These are phyloP conservation scores for Rhynchopsitta pachyrhyncha DNA, from an alignment of 2,113 vertebrate species.

Conservation along the genomic window DNA sequence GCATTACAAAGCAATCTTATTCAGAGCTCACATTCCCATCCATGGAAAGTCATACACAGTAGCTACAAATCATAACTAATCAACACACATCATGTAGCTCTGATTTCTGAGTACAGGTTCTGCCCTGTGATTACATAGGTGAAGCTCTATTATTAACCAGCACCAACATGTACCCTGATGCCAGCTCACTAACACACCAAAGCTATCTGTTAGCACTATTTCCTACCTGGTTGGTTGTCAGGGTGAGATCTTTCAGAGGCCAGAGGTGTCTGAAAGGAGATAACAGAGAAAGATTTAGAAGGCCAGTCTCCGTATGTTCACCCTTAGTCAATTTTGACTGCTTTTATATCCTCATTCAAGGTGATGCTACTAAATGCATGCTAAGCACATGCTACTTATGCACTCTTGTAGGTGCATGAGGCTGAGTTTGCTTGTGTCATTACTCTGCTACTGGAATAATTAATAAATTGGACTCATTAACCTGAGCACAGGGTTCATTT, in stretches of 20 bases:
- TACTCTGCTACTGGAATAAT: background rate
- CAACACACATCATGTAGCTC: rapidly evolving
- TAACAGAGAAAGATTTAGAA: background rate
- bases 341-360: background rate
- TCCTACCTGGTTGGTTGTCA: slow-evolving; percentile 76
- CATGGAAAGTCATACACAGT: background rate
- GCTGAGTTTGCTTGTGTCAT: background rate
- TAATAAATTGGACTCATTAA: background rate
- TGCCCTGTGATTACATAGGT: background rate
- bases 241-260: slow-evolving; percentile 77
- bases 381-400: background rate
- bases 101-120: background rate
- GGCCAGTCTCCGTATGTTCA: background rate
- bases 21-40: background rate
- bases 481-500: background rate
- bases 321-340: background rate
- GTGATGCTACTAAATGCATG: background rate
- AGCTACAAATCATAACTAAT: background rate
- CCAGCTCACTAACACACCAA: background rate
- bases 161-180: background rate
- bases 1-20: background rate
- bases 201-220: background rate
- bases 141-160: background rate
- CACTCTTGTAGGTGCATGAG: background rate
- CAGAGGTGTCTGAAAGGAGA: slow-evolving; percentile 74